Evolutionary conservation across 92 coral and sea anemone species (phyloP), one percentile per base, ranked within the genome.

Genomic region (Phenganax marumi): DNA sequence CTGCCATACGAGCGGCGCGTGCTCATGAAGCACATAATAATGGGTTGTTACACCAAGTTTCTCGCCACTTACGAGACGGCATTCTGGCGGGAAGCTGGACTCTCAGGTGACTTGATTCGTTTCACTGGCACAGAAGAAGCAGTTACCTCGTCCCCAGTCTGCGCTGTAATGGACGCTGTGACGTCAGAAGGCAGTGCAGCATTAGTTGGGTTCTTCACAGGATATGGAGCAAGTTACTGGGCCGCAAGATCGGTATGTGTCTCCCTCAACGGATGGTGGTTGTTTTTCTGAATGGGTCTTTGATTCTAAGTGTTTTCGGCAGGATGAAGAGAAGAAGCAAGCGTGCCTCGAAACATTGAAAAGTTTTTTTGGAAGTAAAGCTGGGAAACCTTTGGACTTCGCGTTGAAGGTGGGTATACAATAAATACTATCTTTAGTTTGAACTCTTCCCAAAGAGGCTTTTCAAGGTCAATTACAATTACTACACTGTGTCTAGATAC

Each of bases 41-140:
- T 91, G 54, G 90, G 94, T 8, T 91, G 91, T 55, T 79, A 92
- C 50, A 92, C 89, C 49, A 95, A 95, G 92, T 95, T 95, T 80
- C 75, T 95, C 48, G 97, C 92, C 16, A 87, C 96, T 0, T 95
- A 95, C 66, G 85, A 84, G 18, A 87, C 91, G 21, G 91, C 98
- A 0, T 95, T 95, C 82, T 95, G 98, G 98, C 91, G 98, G 18
- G 90, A 84, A 73, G 90, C 90, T 26, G 98, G 97, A 3, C 82
- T 92, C 76, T 95, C 98, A 19, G 98, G 98, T n/a, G 91, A 92
- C 26, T 79, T 88, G 52, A 85, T 75, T 6, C 90, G 92, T 46
- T 77, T 74, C 21, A 84, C 97, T 5, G 81, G 74, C 21, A 84
- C 58, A 49, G 13, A 77, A 47, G 88, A 88, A 46, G 52, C 74